A percentile compares a stretch with the other conserved stretches of the same genome.
These are phyloP conservation scores for Drosophila yakuba DNA, from an alignment of 1,140 invertebrate genomes.

Conservation along the genomic window DNA sequence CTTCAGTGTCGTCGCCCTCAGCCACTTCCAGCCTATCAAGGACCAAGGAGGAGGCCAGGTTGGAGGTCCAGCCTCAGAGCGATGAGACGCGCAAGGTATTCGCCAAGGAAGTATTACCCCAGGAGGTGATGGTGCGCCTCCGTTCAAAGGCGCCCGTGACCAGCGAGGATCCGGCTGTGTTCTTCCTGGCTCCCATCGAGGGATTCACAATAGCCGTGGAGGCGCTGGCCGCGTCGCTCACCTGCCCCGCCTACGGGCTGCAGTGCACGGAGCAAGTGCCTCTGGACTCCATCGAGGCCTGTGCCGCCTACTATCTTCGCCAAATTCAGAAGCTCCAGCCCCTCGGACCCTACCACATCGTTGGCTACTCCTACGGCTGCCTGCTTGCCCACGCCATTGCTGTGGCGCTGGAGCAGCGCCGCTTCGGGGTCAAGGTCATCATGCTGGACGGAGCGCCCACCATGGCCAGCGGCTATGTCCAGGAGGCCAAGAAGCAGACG, in stretches of 20 bases:
- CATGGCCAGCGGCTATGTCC: conserved; percentile 93
- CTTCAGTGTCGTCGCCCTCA: background rate
- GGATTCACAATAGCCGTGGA: conserved; percentile 91
- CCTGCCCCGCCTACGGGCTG: conserved; percentile 93
- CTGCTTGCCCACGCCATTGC: conserved; percentile 97
- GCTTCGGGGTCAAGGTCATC: conserved; percentile 88
- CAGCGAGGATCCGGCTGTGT: conserved; percentile 86
- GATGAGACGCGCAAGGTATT: conserved; percentile 86
- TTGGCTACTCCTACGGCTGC: conserved; percentile 97
- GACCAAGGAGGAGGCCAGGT: conserved; percentile 10
- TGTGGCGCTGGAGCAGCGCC: conserved; percentile 90
- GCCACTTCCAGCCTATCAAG: conserved; percentile 27
- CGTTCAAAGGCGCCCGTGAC: conserved; percentile 84
- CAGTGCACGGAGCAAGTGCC: conserved; percentile 94
- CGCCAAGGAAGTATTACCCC: conserved; percentile 88
- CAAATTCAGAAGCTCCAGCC: conserved; percentile 91
- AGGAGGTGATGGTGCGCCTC: conserved; percentile 87
- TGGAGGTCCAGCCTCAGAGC: conserved; percentile 50
- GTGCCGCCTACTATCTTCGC: conserved; percentile 93
- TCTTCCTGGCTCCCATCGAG: conserved; percentile 96
- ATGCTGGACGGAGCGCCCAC: conserved; percentile 96
- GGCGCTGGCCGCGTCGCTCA: conserved; percentile 88
- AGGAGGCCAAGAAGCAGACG: conserved; percentile 87
- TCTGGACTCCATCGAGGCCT: conserved; percentile 88
- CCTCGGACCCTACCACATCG: conserved; percentile 92